Evolutionary conservation across 2,113 vertebrate genomes (phyloP).

Genomic region (Microcebus griseorufus): DNA sequence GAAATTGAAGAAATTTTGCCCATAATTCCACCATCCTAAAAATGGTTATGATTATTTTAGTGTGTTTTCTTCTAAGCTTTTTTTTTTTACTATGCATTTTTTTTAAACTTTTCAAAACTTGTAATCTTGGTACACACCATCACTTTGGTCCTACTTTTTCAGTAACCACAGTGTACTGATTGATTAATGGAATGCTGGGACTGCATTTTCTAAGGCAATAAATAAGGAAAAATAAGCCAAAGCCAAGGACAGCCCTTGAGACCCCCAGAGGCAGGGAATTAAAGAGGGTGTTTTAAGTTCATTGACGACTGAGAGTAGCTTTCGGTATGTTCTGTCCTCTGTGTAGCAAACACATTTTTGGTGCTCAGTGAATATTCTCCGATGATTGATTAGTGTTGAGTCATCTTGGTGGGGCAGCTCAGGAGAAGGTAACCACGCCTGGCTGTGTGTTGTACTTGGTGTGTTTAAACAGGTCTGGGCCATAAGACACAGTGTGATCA

Average conservation of each 20-base stretch:
- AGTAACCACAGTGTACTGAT: background rate
- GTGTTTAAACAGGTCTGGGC: conserved; percentile 62
- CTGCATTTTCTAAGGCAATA: background rate
- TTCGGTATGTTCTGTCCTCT: background rate
- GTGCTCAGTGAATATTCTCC: conserved; percentile 39
- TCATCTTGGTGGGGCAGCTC: conserved; percentile 53
- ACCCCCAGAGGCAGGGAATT: background rate
- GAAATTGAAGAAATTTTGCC: background rate
- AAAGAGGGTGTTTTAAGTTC: background rate
- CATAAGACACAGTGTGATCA: background rate
- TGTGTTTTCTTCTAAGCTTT: conserved; percentile 9
- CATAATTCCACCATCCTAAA: background rate
- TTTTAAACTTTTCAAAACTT: background rate
- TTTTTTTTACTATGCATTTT: background rate
- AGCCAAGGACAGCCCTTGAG: background rate
- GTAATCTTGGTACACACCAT: background rate
- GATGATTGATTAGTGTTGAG: conserved; percentile 57
- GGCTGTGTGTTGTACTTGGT: background rate
- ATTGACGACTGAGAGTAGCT: background rate
- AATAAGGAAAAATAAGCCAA: background rate
- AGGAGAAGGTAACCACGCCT: conserved; percentile 31
- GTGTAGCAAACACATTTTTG: background rate
- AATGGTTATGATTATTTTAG: background rate
- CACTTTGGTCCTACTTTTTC: background rate
- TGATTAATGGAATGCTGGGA: background rate